Base-by-base conservation (phyloP, 2,797 vertebrate species). In the Sebastes paucispinis region DNA sequence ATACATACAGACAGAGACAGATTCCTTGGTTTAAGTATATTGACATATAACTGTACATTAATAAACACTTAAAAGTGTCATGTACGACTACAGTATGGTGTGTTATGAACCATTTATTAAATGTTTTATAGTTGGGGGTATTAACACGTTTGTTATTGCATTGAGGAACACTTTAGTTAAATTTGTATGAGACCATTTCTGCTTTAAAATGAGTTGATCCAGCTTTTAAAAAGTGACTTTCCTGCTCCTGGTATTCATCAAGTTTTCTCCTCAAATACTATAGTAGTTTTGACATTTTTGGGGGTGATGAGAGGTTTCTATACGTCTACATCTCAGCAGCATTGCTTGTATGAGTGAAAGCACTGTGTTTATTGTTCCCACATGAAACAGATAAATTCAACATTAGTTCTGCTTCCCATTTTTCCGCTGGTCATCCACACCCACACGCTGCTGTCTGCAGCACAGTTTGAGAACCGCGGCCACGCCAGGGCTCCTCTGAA, bases 351-450 rank as follows among this genome's bases (percentile, higher is more conserved):
- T 65, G 60, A 36, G 16, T 50, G 16, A 50, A 4, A 36, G 60
- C 67, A 18, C n/a, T 31, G 8, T 22, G 27, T 74, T 58, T 39
- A 71, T 66, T 79, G 43, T 39, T 69, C 31, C 73, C 39, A 31
- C 60, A 52, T 14, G n/a, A 66, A 29, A 47, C 32, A 25, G 55
- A 68, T 67, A n/a, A 55, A 59, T 52, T 36, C 69, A n/a, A 16
- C 70, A 58, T 29, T 68, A 20, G 75, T 59, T 63, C 63, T 62
- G 34, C 55, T 63, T 63, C 34, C 34, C 77, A 52, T 55, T 69
- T 57, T 6, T 52, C 34, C 66, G 7, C 24, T 12, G 43, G 67
- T 50, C 66, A n/a, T n/a, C n/a, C 34, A 54, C 22, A 25, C 25
- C 8, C 58, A 52, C 73, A 22, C 57, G 47, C 18, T 4, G 8